Percentiles rank a stretch among this genome's conserved stretches.
Evolutionary conservation across 2,888 invertebrate genomes (phyloP).

Genomic region (Calliphora vomitoria): DNA sequence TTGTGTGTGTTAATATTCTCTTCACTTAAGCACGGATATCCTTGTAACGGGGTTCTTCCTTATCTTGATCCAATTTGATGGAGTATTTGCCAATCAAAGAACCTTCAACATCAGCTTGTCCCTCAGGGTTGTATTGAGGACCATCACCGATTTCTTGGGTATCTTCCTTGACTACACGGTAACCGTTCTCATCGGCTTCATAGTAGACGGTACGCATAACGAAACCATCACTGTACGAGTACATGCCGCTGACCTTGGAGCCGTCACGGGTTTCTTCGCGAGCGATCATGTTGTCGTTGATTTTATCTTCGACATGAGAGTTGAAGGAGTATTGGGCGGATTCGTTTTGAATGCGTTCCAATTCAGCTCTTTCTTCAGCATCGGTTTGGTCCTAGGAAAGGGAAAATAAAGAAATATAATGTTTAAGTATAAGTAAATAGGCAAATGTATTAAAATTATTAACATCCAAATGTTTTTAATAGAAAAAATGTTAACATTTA

Average conservation of each 20-base stretch:
- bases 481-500: neutral
- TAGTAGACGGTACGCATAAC: constrained; percentile 86
- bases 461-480: neutral
- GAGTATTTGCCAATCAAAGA: constrained; percentile 85
- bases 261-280: constrained; percentile 84
- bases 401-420: neutral
- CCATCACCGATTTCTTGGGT: constrained; percentile 85
- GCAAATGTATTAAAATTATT: no score
- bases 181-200: constrained; percentile 87
- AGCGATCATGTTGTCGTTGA: constrained; percentile 84
- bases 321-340: constrained; percentile 85
- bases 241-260: constrained; percentile 84
- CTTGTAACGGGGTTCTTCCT: constrained; percentile 82
- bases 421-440: neutral
- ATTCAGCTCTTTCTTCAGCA: constrained; percentile 74
- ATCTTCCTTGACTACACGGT: constrained; percentile 86
- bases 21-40: constrained; percentile 76
- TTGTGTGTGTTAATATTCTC: neutral
- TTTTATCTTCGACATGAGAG: constrained; percentile 84
- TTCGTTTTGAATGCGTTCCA: constrained; percentile 82
- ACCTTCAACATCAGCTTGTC: constrained; percentile 84
- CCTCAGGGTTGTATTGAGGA: constrained; percentile 85
- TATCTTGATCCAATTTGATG: constrained; percentile 83
- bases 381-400: constrained; percentile 67
- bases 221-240: constrained; percentile 87